phyloP scores from a whole-genome alignment of 2,113 vertebrate species.

The Pseudopodoces humilis region DNA sequence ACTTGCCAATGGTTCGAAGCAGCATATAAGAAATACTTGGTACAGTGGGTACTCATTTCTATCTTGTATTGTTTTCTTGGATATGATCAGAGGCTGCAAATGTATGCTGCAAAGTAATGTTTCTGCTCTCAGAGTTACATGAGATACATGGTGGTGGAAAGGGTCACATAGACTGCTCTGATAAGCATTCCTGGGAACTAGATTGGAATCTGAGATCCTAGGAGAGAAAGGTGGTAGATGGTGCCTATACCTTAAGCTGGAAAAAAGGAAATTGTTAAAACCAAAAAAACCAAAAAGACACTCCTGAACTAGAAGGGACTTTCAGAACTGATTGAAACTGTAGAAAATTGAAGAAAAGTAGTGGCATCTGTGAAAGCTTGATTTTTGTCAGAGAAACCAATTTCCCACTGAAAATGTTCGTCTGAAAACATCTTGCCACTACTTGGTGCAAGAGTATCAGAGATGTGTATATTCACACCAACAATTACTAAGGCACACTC shows the following conservation, averaged over 20 bases:
- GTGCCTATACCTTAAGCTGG: neutral
- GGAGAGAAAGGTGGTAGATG: neutral
- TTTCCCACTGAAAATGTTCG: neutral
- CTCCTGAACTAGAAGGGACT: neutral
- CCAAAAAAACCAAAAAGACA: neutral
- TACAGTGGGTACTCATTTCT: neutral
- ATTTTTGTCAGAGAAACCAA: neutral
- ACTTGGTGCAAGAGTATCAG: neutral
- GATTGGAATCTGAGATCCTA: neutral
- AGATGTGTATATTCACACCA: accelerated
- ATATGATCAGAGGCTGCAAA: neutral
- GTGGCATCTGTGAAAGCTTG: neutral
- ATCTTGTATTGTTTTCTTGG: neutral
- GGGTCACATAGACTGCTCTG: neutral
- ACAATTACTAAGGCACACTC: neutral
- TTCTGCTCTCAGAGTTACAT: neutral
- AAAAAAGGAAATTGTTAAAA: neutral
- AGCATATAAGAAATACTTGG: neutral
- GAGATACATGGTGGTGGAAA: neutral
- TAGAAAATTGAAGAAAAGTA: neutral
- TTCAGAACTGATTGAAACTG: neutral
- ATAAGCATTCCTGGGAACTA: neutral
- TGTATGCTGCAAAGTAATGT: neutral
- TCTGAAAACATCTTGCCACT: neutral
- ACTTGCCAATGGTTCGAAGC: neutral